A percentile compares a stretch with the other conserved stretches of the same genome.
phyloP scores from a whole-genome alignment of 2,888 invertebrate genomes.

The Heteromurus nitidus region DNA sequence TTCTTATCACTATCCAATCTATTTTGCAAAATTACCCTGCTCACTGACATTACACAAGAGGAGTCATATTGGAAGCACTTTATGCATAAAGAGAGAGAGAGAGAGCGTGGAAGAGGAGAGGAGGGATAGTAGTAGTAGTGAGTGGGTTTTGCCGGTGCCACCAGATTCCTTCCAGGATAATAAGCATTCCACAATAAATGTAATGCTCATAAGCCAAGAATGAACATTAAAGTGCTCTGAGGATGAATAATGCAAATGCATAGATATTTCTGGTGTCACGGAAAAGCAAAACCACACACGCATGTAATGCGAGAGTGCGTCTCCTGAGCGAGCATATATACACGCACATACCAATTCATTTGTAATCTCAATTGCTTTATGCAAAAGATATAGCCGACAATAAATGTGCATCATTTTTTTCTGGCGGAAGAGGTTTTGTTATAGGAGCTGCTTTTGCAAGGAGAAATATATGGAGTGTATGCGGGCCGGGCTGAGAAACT shows the following conservation, averaged over 20 bases:
- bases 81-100: no score
- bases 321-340: neutral
- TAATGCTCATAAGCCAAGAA: conserved; percentile 24
- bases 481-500: neutral
- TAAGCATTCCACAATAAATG: conserved; percentile 26
- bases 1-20: conserved; percentile 72
- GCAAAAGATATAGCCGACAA: conserved; percentile 54
- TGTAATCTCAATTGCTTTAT: conserved; percentile 62
- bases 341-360: conserved; percentile 35
- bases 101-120: no score
- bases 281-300: conserved; percentile 24
- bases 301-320: neutral
- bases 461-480: neutral
- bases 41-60: no score
- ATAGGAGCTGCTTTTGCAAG: neutral
- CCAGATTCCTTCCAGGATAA: conserved; percentile 16
- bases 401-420: conserved; percentile 59
- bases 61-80: no score
- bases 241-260: conserved; percentile 43
- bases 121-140: no score
- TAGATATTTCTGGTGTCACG: conserved; percentile 34
- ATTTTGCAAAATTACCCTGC: conserved; percentile 49
- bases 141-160: no score
- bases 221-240: neutral
- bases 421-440: conserved; percentile 12